phyloP scores from a whole-genome alignment of 2,113 vertebrate genomes.

The Cottus gobio region DNA sequence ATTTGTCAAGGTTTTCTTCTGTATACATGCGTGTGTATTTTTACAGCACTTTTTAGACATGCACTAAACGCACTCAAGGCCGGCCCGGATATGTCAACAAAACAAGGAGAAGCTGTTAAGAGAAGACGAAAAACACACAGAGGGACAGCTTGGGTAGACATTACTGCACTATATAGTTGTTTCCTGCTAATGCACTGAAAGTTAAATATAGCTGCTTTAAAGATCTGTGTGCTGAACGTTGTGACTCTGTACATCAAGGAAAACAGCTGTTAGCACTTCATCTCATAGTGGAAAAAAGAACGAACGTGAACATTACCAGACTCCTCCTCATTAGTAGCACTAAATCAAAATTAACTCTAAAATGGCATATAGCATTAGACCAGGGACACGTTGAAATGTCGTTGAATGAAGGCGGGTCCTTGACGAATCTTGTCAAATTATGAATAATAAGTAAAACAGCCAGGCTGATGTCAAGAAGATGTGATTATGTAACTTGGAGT shows the following conservation, averaged over 20 bases:
- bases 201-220: background rate
- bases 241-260: background rate
- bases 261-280: slow-evolving; percentile 5
- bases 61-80: background rate
- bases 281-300: background rate
- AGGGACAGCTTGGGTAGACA: background rate
- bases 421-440: background rate
- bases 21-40: background rate
- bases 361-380: background rate
- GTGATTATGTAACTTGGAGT: slow-evolving; percentile 12
- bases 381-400: background rate
- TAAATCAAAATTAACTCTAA: background rate
- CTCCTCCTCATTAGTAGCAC: background rate
- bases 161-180: background rate
- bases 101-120: background rate
- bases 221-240: background rate
- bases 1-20: background rate
- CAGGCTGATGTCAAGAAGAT: slow-evolving; percentile 7
- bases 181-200: background rate
- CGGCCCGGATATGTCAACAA: background rate
- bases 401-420: background rate
- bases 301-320: background rate
- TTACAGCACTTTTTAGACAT: background rate
- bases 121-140: background rate
- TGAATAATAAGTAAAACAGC: background rate